phyloP scores from a whole-genome alignment of 2,888 invertebrate species.

The Odontocerum albicorne region DNA sequence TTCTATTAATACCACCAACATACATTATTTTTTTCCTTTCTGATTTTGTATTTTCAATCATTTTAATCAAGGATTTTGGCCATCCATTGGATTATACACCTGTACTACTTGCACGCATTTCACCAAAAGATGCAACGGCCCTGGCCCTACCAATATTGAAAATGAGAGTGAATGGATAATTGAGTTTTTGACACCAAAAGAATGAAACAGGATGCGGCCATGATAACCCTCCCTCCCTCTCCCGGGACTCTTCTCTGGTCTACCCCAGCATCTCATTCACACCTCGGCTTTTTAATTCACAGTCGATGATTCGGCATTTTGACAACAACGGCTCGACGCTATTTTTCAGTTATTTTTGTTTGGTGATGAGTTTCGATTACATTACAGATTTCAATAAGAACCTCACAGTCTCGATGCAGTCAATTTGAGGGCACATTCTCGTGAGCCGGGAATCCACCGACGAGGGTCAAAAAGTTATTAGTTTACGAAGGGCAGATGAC shows the following conservation, averaged over 20 bases:
- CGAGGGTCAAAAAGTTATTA: too few relatives aligned
- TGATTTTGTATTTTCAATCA: too few relatives aligned
- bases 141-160: neutral
- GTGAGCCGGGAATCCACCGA: too few relatives aligned
- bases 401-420: slow-evolving; percentile 14
- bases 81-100: too few relatives aligned
- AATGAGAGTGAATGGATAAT: slow-evolving; percentile 9
- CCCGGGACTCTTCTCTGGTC: slow-evolving; percentile 16
- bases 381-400: slow-evolving; percentile 22
- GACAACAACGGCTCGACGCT: slow-evolving; percentile 18
- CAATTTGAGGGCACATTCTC: neutral
- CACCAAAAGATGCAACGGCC: too few relatives aligned
- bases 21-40: too few relatives aligned
- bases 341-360: slow-evolving; percentile 34
- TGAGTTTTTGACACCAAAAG: slow-evolving; percentile 1
- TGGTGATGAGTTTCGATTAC: slow-evolving; percentile 35
- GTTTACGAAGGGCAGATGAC: too few relatives aligned
- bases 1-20: too few relatives aligned
- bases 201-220: slow-evolving; percentile 24
- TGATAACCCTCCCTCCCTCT: too few relatives aligned
- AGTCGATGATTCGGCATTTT: slow-evolving; percentile 33
- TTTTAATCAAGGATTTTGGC: too few relatives aligned
- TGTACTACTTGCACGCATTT: too few relatives aligned
- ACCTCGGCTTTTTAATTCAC: slow-evolving; percentile 33
- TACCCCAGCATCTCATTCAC: slow-evolving; percentile 26